Percentiles rank a stretch among this genome's conserved stretches.
These are phyloP conservation scores for Lasioglossum oenotherae DNA, from an alignment of 2,888 invertebrate genomes.

Conservation along the genomic window DNA sequence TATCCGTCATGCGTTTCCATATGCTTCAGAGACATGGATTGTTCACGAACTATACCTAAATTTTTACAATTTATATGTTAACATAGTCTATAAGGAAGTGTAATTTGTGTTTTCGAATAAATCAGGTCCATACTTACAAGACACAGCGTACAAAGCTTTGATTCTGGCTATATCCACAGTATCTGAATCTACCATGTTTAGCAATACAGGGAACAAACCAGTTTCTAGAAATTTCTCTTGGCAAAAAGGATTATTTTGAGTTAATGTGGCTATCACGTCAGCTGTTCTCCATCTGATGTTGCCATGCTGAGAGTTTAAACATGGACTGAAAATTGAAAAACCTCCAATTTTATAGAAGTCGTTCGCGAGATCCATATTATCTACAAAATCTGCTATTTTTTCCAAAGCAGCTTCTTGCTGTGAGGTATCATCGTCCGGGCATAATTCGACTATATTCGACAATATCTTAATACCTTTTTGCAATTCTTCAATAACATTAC, in stretches of 20 bases:
- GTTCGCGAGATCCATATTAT: conserved; percentile 92
- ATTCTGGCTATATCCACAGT: conserved; percentile 86
- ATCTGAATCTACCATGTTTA: conserved; percentile 87
- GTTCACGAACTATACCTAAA: conserved; percentile 89
- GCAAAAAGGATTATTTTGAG: conserved; percentile 94
- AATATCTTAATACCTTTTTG: conserved; percentile 87
- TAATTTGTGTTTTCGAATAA: neutral
- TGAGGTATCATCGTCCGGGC: conserved; percentile 85
- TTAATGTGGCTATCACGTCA: conserved; percentile 90
- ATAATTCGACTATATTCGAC: conserved; percentile 85
- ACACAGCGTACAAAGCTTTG: conserved; percentile 92
- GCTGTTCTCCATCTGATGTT: conserved; percentile 88
- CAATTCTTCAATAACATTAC: conserved; percentile 89
- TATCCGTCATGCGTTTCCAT: conserved; percentile 89
- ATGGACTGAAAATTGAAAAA: conserved; percentile 89
- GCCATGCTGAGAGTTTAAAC: conserved; percentile 87
- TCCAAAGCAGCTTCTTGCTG: conserved; percentile 89
- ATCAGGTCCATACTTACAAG: conserved; percentile 87
- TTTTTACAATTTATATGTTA: conserved; percentile 12
- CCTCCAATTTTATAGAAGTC: conserved; percentile 95
- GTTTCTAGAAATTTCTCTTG: conserved; percentile 90
- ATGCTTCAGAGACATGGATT: conserved; percentile 86
- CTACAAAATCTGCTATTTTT: conserved; percentile 88
- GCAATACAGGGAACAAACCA: conserved; percentile 88
- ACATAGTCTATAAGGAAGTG: neutral